phyloP scores from a whole-genome alignment of 2,888 invertebrate genomes.

The Drosophila meridionalis region DNA sequence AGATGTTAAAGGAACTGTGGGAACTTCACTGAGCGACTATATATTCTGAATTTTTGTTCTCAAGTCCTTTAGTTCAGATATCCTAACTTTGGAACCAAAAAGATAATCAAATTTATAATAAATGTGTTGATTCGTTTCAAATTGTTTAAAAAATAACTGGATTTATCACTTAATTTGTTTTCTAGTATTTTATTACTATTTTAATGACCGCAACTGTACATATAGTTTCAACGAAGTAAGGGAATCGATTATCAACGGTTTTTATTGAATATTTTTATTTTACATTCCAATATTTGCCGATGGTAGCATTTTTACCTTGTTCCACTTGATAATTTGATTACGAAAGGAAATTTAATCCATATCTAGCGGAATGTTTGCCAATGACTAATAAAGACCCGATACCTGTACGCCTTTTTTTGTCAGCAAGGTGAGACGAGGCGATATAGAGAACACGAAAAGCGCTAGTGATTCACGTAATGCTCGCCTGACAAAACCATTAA shows the following conservation, averaged over 20 bases:
- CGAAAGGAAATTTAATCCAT: constrained; percentile 35
- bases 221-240: neutral
- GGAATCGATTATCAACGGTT: neutral
- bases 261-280: neutral
- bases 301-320: constrained; percentile 32
- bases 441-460: constrained; percentile 33
- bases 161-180: too few relatives aligned
- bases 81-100: too few relatives aligned
- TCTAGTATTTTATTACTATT: too few relatives aligned
- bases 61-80: too few relatives aligned
- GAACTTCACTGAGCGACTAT: too few relatives aligned
- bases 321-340: constrained; percentile 60
- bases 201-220: too few relatives aligned
- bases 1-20: too few relatives aligned
- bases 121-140: too few relatives aligned
- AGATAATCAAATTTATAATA: too few relatives aligned
- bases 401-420: constrained; percentile 33
- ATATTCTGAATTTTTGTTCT: too few relatives aligned
- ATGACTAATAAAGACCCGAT: constrained; percentile 57
- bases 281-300: neutral
- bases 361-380: constrained; percentile 8
- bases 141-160: too few relatives aligned
- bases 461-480: constrained; percentile 57
- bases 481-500: constrained; percentile 33
- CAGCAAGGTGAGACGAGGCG: constrained; percentile 36